Base-by-base conservation (phyloP, 2,113 vertebrate genomes). In the Sardina pilchardus region DNA sequence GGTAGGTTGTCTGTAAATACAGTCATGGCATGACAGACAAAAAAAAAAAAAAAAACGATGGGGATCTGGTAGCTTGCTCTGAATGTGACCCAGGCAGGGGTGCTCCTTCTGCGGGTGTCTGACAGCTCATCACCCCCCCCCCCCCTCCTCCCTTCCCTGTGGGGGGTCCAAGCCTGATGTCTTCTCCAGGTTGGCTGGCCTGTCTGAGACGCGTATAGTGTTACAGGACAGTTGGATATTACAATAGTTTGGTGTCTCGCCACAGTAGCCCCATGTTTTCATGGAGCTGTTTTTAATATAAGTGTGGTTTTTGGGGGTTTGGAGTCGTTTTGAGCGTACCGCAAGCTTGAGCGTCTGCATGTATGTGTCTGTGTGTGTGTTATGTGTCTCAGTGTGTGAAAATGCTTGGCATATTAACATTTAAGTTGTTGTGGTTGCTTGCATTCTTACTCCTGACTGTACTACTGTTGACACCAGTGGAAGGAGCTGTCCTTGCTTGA, bases 121-220 rank as follows among this genome's bases (percentile, higher is more conserved):
- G 71, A 78, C 71, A 78, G 71, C 71, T 71, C 63, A 9, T 7
- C 26, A 9, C n/a, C 34, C 30, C 5, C 14, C 34, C 30, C 34
- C 26, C 34, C 71, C 4, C 30, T 14, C 26, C 34, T 34, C 4
- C 16, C 34, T 10, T 78, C 30, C 71, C 36, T 78, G 71, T 45
- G 44, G 86, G 67, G 67, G 71, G 71, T 78, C 71, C 39, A 34
- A 12, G 30, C 34, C 71, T 78, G 71, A 78, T 78, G 71, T 78
- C 71, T 78, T 78, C 71, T 78, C 30, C 71, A 78, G 71, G 71
- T 78, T 78, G 17, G 71, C 30, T 78, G 71, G 71, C 71, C 71
- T 17, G 30, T 78, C 71, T 36, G 71, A 34, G 6, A 8, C 12
- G 71, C 34, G 10, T 78, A 78, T 78, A 78, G 26, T 78, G 71